These are phyloP conservation scores for Dasyornis broadbenti DNA, from an alignment of 2,113 vertebrate genomes.

Conservation along the genomic window DNA sequence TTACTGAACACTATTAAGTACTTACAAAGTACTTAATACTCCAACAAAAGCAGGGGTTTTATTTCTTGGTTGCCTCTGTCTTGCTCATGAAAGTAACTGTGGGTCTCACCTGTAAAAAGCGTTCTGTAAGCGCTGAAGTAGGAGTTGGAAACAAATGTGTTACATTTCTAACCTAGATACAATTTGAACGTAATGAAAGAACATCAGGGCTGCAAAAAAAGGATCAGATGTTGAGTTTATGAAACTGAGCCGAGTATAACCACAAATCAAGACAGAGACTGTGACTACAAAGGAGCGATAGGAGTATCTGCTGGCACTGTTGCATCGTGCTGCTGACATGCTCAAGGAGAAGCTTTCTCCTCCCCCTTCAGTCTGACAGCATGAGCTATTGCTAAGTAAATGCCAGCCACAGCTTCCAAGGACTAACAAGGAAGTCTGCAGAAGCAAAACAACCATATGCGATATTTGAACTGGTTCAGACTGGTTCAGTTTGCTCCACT, in stretches of 20 bases:
- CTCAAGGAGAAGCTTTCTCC: conserved; percentile 24
- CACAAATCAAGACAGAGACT: neutral
- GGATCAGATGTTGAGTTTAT: neutral
- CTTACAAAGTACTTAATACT: neutral
- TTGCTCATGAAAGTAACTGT: neutral
- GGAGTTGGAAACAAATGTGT: neutral
- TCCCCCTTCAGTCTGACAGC: conserved; percentile 33
- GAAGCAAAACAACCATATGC: conserved; percentile 51
- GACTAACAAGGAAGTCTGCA: conserved; percentile 57
- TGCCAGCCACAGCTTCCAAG: conserved; percentile 48
- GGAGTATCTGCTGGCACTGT: neutral
- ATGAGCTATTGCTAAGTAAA: conserved; percentile 39
- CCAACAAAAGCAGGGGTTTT: neutral
- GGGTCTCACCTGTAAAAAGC: neutral
- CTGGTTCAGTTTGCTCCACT: conserved; percentile 35
- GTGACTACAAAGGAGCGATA: neutral
- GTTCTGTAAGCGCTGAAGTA: neutral
- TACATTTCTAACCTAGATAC: neutral
- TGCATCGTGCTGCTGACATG: neutral
- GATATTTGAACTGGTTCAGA: conserved; percentile 49
- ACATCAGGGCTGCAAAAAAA: neutral
- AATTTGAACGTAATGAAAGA: neutral
- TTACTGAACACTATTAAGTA: neutral
- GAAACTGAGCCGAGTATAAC: neutral
- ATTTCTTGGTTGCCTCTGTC: neutral